These are phyloP conservation scores for Tetanocera ferruginea DNA, from an alignment of 2,888 invertebrate species.

Conservation along the genomic window DNA sequence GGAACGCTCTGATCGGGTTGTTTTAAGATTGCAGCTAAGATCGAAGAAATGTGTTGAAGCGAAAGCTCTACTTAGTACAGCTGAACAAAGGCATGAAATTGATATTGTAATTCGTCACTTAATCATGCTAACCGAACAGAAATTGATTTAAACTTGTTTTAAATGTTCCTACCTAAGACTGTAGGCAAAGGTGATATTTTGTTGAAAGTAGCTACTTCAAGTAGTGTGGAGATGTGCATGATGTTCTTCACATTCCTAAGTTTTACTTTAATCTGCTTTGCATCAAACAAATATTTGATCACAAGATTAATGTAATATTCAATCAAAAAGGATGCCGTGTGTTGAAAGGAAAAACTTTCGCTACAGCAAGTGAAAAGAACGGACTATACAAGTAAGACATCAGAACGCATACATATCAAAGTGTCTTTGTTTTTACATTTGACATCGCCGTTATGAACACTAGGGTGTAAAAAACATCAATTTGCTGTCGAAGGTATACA, in stretches of 20 bases:
- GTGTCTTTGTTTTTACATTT: no score
- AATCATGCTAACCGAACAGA: no score
- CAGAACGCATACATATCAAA: no score
- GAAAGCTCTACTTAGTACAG: background rate
- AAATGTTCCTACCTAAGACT: no score
- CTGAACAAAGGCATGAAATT: background rate
- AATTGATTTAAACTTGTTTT: no score
- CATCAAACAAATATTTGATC: background rate
- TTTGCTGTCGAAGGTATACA: no score
- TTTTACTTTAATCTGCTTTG: no score
- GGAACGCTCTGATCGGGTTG: constrained; percentile 19
- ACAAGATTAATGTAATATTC: background rate
- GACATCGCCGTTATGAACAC: no score
- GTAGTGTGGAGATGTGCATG: no score
- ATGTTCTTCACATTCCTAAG: no score
- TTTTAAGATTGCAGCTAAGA: constrained; percentile 29
- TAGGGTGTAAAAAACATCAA: no score
- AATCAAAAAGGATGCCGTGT: background rate
- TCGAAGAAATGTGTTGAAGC: constrained; percentile 12
- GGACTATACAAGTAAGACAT: background rate
- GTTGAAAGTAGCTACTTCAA: background rate
- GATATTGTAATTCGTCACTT: background rate
- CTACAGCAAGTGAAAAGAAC: background rate
- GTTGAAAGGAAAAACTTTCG: background rate
- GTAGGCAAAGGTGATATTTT: background rate